A percentile compares a stretch with the other conserved stretches of the same genome.
Conservation (phyloP, 2,888 invertebrate species). For the Ophion slaviceki region DNA sequence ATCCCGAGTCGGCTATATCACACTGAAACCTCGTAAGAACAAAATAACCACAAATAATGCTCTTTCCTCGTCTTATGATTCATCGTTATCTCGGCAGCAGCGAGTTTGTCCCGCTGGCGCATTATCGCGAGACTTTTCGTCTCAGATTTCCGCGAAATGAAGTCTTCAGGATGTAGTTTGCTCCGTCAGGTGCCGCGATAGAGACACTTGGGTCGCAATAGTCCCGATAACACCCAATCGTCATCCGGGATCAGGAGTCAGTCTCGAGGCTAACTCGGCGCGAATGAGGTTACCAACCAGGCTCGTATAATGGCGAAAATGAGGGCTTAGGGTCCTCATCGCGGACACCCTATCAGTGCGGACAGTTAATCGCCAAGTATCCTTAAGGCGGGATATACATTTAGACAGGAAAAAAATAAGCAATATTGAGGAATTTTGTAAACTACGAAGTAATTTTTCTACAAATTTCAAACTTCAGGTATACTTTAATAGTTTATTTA, state of each 20-base stretch:
- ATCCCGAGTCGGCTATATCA: too few species aligned
- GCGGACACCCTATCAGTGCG: not conserved
- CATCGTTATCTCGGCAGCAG: not conserved
- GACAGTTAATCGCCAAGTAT: conserved; percentile 10
- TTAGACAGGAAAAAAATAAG: too few species aligned
- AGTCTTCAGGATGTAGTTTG: not conserved
- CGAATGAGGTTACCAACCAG: not conserved
- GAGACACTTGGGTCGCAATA: not conserved
- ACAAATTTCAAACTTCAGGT: too few species aligned
- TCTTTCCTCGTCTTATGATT: not conserved
- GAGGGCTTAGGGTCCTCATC: not conserved
- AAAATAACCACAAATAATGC: not conserved
- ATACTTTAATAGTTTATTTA: too few species aligned
- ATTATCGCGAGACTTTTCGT: not conserved
- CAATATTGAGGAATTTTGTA: too few species aligned
- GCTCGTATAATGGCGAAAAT: not conserved
- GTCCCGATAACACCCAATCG: conserved; percentile 32
- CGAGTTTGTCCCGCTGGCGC: not conserved
- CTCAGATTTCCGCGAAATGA: not conserved
- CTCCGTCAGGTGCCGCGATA: conserved; percentile 1
- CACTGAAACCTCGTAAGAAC: not conserved
- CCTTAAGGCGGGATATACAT: not conserved
- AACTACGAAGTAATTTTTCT: too few species aligned
- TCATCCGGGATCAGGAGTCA: conserved; percentile 1
- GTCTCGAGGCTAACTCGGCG: conserved; percentile 8